Percentiles rank a stretch among this genome's conserved stretches.
Evolutionary conservation across 2,113 vertebrate species (phyloP).

Genomic region (Promerops cafer): DNA sequence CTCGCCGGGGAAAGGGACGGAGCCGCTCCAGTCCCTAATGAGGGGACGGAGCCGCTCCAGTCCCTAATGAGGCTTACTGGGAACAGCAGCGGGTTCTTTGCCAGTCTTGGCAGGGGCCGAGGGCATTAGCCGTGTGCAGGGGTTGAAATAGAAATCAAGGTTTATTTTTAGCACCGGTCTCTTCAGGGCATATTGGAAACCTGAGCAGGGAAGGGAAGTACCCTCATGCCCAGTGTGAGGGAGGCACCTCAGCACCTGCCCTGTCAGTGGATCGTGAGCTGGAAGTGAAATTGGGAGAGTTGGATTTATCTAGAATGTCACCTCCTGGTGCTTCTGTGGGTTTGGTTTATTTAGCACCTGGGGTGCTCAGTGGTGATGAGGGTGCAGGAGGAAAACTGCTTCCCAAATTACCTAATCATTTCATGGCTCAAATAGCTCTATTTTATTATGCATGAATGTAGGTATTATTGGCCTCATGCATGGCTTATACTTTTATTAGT

Average conservation of each 20-base stretch:
- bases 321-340: neutral
- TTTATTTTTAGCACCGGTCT: slow-evolving; percentile 23
- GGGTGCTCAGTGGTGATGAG: neutral
- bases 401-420: neutral
- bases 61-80: neutral
- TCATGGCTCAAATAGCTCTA: neutral
- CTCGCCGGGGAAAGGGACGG: accelerated
- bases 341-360: neutral
- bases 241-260: neutral
- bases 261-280: accelerated
- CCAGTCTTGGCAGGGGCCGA: neutral
- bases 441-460: neutral
- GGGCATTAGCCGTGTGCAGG: slow-evolving; percentile 10
- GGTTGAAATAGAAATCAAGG: slow-evolving; percentile 34
- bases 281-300: neutral
- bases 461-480: neutral
- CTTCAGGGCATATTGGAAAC: slow-evolving; percentile 6
- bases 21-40: neutral
- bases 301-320: neutral
- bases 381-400: neutral
- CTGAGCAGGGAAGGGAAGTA: neutral
- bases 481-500: neutral
- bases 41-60: too few relatives aligned
- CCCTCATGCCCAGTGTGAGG: accelerated
- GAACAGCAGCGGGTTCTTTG: neutral